A percentile compares a stretch with the other conserved stretches of the same genome.
These are phyloP conservation scores for Gallinago nigripennis DNA, from an alignment of 2,797 vertebrate genomes.

Conservation along the genomic window DNA sequence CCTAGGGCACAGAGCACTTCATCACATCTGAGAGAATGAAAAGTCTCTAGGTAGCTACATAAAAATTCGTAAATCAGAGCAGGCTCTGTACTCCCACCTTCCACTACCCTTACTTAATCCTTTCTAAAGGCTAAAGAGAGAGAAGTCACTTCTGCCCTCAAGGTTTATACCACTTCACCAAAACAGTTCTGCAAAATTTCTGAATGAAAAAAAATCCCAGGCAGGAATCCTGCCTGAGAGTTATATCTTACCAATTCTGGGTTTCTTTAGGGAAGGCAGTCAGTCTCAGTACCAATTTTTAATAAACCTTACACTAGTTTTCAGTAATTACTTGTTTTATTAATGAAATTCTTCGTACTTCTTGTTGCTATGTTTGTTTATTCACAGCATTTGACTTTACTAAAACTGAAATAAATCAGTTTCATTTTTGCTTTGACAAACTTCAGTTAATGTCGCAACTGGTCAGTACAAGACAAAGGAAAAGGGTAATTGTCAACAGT, in stretches of 20 bases:
- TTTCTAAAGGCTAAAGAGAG: neutral
- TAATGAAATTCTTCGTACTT: neutral
- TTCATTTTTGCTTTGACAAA: constrained; percentile 27
- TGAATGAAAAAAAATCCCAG: neutral
- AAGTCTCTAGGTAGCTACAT: neutral
- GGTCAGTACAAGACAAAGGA: neutral
- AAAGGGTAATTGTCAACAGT: neutral
- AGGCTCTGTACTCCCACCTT: neutral
- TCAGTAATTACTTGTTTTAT: neutral
- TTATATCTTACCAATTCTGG: neutral
- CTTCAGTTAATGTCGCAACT: neutral
- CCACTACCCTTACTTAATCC: neutral
- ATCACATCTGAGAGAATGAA: neutral
- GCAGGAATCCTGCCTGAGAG: neutral
- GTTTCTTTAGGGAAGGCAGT: neutral
- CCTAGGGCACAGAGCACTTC: neutral
- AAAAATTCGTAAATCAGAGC: neutral
- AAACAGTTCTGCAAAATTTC: neutral
- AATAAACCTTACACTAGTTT: neutral
- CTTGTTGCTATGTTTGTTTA: neutral
- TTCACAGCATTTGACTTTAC: neutral
- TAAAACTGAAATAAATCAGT: constrained; percentile 6
- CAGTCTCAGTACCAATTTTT: neutral
- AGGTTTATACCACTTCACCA: constrained; percentile 6
- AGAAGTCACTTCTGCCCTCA: constrained; percentile 15